These are phyloP conservation scores for Tenthredo scrophulariae DNA, from an alignment of 2,888 invertebrate species.

Conservation along the genomic window DNA sequence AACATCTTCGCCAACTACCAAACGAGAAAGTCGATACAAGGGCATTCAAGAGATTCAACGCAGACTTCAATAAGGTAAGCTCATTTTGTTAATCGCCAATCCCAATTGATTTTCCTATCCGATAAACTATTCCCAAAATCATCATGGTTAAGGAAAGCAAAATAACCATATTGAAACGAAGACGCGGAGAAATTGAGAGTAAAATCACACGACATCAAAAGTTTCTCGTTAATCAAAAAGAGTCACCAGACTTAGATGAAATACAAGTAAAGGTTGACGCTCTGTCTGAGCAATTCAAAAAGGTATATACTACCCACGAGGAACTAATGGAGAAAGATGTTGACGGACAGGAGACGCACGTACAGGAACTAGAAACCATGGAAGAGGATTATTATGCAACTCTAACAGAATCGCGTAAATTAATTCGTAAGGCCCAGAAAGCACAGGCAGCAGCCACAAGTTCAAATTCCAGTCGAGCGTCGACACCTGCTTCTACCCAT, in stretches of 20 bases:
- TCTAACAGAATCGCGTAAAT: neutral
- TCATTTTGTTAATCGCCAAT: too few species aligned
- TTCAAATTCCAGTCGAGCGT: neutral
- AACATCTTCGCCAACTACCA: too few species aligned
- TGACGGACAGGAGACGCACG: neutral
- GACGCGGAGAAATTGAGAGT: neutral
- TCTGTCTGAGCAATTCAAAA: neutral
- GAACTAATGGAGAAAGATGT: neutral
- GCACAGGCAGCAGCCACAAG: neutral
- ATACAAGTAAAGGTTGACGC: conserved; percentile 18
- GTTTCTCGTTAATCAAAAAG: neutral
- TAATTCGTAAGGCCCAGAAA: neutral
- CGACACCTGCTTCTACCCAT: neutral
- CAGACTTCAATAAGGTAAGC: too few species aligned
- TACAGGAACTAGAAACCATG: neutral
- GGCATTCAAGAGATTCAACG: too few species aligned
- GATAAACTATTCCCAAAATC: too few species aligned
- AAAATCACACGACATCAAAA: neutral
- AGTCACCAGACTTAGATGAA: neutral
- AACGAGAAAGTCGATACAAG: too few species aligned
- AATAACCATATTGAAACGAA: neutral
- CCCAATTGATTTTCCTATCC: too few species aligned
- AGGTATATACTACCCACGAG: neutral
- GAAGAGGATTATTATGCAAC: neutral
- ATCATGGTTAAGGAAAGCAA: neutral